A percentile compares a stretch with the other conserved stretches of the same genome.
These are phyloP conservation scores for Apostichopus californicus DNA, from an alignment of 35 echinoderm and acorn worm species.

Conservation along the genomic window DNA sequence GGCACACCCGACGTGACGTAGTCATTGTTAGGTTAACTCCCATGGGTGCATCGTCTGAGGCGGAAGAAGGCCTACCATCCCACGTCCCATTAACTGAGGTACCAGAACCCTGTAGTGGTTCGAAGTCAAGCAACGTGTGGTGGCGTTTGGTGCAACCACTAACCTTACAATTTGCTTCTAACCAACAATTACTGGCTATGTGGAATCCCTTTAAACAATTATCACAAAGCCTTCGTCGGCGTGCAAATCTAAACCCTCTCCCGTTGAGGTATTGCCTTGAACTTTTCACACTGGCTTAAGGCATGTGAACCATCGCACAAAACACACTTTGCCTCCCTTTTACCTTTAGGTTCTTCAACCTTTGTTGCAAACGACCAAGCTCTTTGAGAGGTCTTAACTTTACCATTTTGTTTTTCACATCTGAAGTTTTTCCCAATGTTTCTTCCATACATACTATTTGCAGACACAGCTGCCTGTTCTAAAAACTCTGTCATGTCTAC, in stretches of 20 bases:
- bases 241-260: constrained; percentile 40
- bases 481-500: constrained; percentile 41
- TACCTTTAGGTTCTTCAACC: neutral
- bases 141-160: constrained; percentile 46
- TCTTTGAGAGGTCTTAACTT: too few relatives aligned
- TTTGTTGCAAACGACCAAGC: too few relatives aligned
- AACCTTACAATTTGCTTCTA: constrained; percentile 23
- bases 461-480: constrained; percentile 33
- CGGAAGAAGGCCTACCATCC: neutral
- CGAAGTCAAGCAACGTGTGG: constrained; percentile 42
- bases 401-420: neutral
- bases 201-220: constrained; percentile 54
- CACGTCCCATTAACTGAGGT: neutral
- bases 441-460: constrained; percentile 53
- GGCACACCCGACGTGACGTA: neutral
- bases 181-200: constrained; percentile 18
- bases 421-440: constrained; percentile 6
- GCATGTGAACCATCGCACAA: neutral
- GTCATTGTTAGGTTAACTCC: neutral
- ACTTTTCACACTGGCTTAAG: neutral
- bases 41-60: neutral
- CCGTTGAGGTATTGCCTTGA: constrained; percentile 39
- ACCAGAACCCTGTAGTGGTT: neutral
- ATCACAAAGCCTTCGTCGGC: constrained; percentile 41
- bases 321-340: neutral